Evolutionary conservation across 2,888 invertebrate species (phyloP), one percentile per base, ranked within the genome.

Genomic region (Eristalinus aeneus): DNA sequence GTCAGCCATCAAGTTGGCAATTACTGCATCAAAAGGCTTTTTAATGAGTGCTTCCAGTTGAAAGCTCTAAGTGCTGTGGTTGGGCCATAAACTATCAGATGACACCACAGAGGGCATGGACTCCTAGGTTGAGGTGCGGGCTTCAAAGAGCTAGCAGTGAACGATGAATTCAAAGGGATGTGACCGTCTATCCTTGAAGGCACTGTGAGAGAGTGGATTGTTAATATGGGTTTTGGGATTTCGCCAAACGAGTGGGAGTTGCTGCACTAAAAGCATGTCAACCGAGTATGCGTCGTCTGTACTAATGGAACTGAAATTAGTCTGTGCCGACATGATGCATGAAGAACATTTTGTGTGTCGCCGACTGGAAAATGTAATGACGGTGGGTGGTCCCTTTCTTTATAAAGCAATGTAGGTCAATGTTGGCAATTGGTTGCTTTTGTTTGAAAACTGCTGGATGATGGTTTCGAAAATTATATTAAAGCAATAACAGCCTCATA

Each of bases 31-130:
- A 68, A 68, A 68, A 54, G 31, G 67, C 67, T 31, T 11, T 36
- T 54, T 65, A 65, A 65, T 53, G 65, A 53, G 53, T 65, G 46
- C 65, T 65, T 65, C 65, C 65, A 65, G 65, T 10, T 65, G 46
- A 46, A 65, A 65, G 20, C 20, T 3, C 4, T 23, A 22, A 36
- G 63, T 3, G 63, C 36, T 63, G 20, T n/a, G 36, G 63, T 22
- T 11, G 23, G 23, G 36, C 63, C 36, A 64, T 64, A 64, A 64
- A 39, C 6, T 64, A 36, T 23, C 36, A 23, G 16, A 16, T 32
- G 32, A 32, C 61, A 61, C 20, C 16, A 16, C 16, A 32, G 16
- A 9, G 8, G 8, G 10, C 1, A 34, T 4, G 34, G 3, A 1
- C 8, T 34, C 10, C 16, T 16, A 46, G 6, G 46, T n/a, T 16